These are phyloP conservation scores for Pangasius larnaudii DNA, from an alignment of 2,797 vertebrate genomes.

Conservation along the genomic window DNA sequence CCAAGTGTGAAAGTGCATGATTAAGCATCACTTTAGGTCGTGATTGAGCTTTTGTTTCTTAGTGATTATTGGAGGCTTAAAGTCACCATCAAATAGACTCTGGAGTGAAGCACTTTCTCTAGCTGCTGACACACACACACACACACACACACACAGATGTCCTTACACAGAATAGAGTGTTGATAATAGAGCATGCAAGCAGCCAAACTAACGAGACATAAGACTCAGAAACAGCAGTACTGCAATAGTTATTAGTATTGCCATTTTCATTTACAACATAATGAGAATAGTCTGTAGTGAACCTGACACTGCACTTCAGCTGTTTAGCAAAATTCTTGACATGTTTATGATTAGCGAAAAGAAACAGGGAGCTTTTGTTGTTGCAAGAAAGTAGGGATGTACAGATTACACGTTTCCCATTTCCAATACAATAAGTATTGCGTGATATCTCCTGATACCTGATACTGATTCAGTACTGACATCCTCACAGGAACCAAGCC, in stretches of 20 bases:
- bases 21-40: conserved; percentile 68
- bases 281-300: not conserved
- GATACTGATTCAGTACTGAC: conserved; percentile 30
- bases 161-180: conserved; percentile 33
- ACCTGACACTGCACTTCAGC: not conserved
- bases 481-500: conserved; percentile 25
- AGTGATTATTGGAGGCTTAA: conserved; percentile 52
- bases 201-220: conserved; percentile 36
- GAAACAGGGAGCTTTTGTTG: conserved; percentile 2
- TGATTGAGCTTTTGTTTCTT: conserved; percentile 69
- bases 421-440: conserved; percentile 2
- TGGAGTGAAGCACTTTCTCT: conserved; percentile 62
- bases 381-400: not conserved
- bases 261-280: conserved; percentile 19
- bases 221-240: conserved; percentile 28
- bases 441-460: not conserved
- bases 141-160: conserved; percentile 20
- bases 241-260: not conserved
- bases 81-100: conserved; percentile 60
- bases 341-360: not conserved
- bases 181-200: not conserved
- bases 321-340: conserved; percentile 1
- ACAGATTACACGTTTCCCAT: not conserved
- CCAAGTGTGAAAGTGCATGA: conserved; percentile 71
- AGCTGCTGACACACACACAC: conserved; percentile 61